These are phyloP conservation scores for Phytoseiulus persimilis DNA, from an alignment of 2,888 invertebrate species.

Conservation along the genomic window DNA sequence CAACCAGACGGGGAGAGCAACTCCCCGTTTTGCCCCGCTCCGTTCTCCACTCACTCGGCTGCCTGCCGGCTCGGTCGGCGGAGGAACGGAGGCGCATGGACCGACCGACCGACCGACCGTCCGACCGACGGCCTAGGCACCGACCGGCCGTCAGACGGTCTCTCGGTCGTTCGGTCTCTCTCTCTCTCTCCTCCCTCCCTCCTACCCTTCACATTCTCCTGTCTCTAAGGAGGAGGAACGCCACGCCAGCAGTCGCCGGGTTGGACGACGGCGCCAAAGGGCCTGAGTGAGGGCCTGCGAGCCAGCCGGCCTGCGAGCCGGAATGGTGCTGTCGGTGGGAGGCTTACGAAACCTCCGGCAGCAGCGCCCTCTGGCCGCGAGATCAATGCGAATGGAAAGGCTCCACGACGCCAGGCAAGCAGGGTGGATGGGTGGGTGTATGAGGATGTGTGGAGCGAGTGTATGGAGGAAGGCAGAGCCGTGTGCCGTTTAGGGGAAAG, in stretches of 20 bases:
- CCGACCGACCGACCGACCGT: neutral
- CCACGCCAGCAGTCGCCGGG: neutral
- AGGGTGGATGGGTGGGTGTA: neutral
- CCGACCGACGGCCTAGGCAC: neutral
- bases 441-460: constrained; percentile 5
- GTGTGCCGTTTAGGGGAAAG: neutral
- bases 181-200: neutral
- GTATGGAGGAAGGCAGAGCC: neutral
- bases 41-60: neutral
- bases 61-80: neutral
- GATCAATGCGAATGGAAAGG: constrained; percentile 32
- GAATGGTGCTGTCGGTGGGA: neutral
- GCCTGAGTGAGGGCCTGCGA: neutral
- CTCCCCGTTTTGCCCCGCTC: neutral
- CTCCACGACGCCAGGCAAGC: neutral
- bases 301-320: neutral
- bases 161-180: neutral
- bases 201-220: neutral
- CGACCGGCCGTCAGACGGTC: neutral
- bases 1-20: neutral
- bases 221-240: constrained; percentile 12
- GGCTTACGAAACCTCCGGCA: constrained; percentile 16
- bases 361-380: constrained; percentile 21
- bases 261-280: neutral
- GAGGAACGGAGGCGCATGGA: neutral